Percentiles rank a stretch among this genome's conserved stretches.
Evolutionary conservation across 35 echinoderm and acorn worm species (phyloP).

Genomic region (Amphiura filiformis): DNA sequence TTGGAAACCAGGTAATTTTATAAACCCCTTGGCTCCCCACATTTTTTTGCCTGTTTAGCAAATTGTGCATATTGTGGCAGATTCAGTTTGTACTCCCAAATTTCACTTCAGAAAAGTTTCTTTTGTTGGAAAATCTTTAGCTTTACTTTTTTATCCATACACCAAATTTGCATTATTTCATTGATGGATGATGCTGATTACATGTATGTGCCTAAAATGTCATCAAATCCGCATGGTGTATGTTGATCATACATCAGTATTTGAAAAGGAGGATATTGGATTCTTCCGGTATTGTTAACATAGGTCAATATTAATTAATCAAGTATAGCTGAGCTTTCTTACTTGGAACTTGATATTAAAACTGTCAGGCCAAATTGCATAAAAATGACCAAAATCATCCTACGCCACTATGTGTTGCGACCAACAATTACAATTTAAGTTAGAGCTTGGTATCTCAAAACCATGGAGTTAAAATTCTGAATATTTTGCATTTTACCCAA

Average conservation of each 20-base stretch:
- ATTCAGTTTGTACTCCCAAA: not conserved
- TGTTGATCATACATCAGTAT: no score
- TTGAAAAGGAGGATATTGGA: no score
- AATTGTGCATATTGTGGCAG: not conserved
- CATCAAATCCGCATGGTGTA: no score
- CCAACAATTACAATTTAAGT: not conserved
- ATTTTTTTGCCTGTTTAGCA: not conserved
- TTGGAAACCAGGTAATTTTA: constrained; percentile 27
- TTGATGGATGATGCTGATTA: not conserved
- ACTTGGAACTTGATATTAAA: no score
- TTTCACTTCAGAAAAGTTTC: not conserved
- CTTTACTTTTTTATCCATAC: not conserved
- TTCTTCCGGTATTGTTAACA: no score
- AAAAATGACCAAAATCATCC: no score
- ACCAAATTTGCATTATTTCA: not conserved
- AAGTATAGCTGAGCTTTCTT: no score
- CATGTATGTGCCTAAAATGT: no score
- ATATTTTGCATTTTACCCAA: not conserved
- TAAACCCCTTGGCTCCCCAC: not conserved
- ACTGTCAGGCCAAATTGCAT: no score
- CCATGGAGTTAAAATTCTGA: not conserved
- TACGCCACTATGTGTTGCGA: not conserved
- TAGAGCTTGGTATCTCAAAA: not conserved
- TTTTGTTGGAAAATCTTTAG: not conserved
- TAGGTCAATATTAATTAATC: no score